These are phyloP conservation scores for Papilio polytes DNA, from an alignment of 1,140 invertebrate species.

Conservation along the genomic window DNA sequence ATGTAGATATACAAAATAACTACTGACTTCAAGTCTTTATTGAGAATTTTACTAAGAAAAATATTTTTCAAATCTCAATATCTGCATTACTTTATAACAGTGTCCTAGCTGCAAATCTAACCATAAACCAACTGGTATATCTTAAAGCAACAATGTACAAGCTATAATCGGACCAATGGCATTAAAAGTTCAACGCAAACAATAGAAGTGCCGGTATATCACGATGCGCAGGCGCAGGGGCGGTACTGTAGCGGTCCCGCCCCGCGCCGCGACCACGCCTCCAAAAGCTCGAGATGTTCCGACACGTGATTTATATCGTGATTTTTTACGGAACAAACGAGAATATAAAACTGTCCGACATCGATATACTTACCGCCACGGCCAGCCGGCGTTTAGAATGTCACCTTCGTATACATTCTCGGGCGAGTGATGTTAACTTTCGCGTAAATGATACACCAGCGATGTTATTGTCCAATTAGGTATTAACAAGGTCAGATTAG, in stretches of 20 bases:
- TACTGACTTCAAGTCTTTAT: too few species aligned
- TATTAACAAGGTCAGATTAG: neutral
- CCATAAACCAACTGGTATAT: neutral
- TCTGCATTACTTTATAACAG: neutral
- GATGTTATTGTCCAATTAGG: neutral
- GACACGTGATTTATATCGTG: conserved; percentile 57
- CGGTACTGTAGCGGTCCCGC: conserved; percentile 53
- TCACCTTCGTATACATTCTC: neutral
- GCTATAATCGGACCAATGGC: conserved; percentile 50
- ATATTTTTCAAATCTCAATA: too few species aligned
- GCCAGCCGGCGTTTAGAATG: conserved; percentile 15
- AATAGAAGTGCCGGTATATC: conserved; percentile 62
- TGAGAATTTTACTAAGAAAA: too few species aligned
- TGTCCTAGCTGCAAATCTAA: conserved; percentile 14
- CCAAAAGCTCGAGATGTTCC: conserved; percentile 49
- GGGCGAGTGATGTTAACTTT: neutral
- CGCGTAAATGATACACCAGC: neutral
- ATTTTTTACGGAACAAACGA: conserved; percentile 52
- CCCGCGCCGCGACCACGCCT: conserved; percentile 45
- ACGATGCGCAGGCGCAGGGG: conserved; percentile 60
- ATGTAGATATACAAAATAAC: too few species aligned
- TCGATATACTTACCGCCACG: conserved; percentile 13
- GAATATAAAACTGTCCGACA: conserved; percentile 45
- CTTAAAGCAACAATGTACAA: conserved; percentile 40
- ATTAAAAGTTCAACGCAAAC: conserved; percentile 50